phyloP scores from a whole-genome alignment of 1,140 invertebrate genomes.

The Aphaenogaster floridana region DNA sequence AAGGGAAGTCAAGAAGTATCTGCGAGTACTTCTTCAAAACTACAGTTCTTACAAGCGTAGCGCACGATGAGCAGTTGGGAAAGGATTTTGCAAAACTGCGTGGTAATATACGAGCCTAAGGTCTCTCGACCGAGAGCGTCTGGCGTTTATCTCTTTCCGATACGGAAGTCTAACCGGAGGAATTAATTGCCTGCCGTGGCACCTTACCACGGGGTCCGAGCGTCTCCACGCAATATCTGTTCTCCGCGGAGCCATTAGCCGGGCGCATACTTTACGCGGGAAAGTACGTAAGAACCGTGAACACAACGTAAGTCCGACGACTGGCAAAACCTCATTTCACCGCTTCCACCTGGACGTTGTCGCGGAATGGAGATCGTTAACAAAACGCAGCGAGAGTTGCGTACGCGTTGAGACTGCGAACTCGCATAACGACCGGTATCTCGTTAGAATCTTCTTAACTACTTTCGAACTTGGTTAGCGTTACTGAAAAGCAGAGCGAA shows the following conservation, averaged over 20 bases:
- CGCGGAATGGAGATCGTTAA: conserved; percentile 33
- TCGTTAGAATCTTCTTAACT: conserved; percentile 37
- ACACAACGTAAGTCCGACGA: conserved; percentile 66
- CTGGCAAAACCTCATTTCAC: conserved; percentile 71
- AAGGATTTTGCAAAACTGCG: conserved; percentile 64
- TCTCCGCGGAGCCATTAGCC: conserved; percentile 74
- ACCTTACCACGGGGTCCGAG: conserved; percentile 70
- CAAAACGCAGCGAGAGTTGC: conserved; percentile 12
- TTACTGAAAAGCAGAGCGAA: conserved; percentile 27
- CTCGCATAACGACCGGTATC: conserved; percentile 20
- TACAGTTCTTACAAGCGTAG: conserved; percentile 35
- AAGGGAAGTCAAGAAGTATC: background rate
- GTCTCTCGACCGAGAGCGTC: conserved; percentile 71
- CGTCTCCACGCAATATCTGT: conserved; percentile 77
- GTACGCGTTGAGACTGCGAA: background rate
- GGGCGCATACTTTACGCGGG: conserved; percentile 76
- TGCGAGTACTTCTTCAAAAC: conserved; percentile 23
- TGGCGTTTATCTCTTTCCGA: conserved; percentile 78
- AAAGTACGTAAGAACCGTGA: conserved; percentile 73
- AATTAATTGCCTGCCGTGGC: conserved; percentile 78
- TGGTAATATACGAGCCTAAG: conserved; percentile 73
- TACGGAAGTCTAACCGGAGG: conserved; percentile 76
- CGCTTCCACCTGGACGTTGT: conserved; percentile 20
- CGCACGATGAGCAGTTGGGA: conserved; percentile 23
- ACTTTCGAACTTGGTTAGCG: background rate